Percentiles rank a stretch among this genome's conserved stretches.
Evolutionary conservation across 2,888 invertebrate genomes (phyloP).

Genomic region (Eulithis testata): DNA sequence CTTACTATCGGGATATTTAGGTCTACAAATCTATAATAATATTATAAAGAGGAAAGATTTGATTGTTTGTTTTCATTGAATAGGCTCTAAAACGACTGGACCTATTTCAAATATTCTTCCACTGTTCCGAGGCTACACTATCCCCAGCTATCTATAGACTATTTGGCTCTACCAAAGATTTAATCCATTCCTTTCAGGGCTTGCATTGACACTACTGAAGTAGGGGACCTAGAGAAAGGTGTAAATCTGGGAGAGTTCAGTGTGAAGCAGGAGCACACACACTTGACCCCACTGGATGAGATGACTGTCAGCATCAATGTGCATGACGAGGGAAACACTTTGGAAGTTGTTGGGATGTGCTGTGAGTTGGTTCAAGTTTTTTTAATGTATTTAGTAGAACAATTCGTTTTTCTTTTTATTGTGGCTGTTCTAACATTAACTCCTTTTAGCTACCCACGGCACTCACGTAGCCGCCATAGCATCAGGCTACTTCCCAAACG

Average conservation of each 20-base stretch:
- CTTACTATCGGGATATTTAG: background rate
- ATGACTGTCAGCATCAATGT: slow-evolving; percentile 96
- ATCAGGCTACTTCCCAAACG: slow-evolving; percentile 94
- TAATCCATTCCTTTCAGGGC: slow-evolving; percentile 79
- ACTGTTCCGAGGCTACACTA: too few relatives aligned
- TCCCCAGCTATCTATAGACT: too few relatives aligned
- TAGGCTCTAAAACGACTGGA: too few relatives aligned
- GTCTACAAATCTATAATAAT: too few relatives aligned
- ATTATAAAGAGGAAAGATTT: too few relatives aligned
- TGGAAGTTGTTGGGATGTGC: slow-evolving; percentile 97
- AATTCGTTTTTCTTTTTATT: too few relatives aligned
- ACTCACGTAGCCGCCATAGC: slow-evolving; percentile 99
- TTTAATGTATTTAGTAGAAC: background rate
- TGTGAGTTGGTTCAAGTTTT: slow-evolving; percentile 85
- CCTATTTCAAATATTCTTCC: too few relatives aligned
- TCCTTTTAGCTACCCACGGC: slow-evolving; percentile 92
- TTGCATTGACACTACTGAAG: slow-evolving; percentile 92
- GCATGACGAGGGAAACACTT: slow-evolving; percentile 93
- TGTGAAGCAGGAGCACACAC: slow-evolving; percentile 90
- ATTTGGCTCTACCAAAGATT: too few relatives aligned
- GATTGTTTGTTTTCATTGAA: too few relatives aligned
- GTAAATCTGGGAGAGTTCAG: slow-evolving; percentile 92
- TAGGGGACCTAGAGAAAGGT: slow-evolving; percentile 92
- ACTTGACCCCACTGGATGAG: slow-evolving; percentile 91
- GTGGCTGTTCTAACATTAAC: background rate